Percentiles rank a stretch among this genome's conserved stretches.
phyloP scores from a whole-genome alignment of 2,797 vertebrate genomes.

The Poecile montanus region DNA sequence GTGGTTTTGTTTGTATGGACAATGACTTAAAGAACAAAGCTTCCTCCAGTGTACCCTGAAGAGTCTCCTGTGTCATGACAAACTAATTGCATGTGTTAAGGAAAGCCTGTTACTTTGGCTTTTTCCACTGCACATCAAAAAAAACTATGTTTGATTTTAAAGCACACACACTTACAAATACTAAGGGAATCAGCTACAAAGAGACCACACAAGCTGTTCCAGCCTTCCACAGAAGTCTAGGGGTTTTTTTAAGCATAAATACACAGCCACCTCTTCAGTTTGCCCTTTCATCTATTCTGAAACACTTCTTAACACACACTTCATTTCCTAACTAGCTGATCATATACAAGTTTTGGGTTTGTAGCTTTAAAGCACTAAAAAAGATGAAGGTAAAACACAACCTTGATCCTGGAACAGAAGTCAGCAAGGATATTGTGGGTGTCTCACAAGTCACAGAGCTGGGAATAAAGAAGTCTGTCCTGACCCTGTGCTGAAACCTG shows the following conservation, averaged over 20 bases:
- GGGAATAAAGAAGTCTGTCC: conserved; percentile 58
- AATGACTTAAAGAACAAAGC: not conserved
- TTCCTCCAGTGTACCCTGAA: not conserved
- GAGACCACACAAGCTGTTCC: conserved; percentile 61
- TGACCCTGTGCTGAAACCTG: conserved; percentile 77
- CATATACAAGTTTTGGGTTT: conserved; percentile 30
- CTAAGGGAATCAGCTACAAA: conserved; percentile 35
- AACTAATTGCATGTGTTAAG: not conserved
- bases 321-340: conserved; percentile 38
- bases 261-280: conserved; percentile 59
- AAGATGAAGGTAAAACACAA: conserved; percentile 54
- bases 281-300: conserved; percentile 53
- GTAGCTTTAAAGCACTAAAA: conserved; percentile 13
- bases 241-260: not conserved
- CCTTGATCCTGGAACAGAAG: conserved; percentile 52
- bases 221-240: conserved; percentile 41
- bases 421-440: conserved; percentile 31
- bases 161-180: conserved; percentile 42
- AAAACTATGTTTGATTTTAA: conserved; percentile 20
- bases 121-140: conserved; percentile 23
- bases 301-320: conserved; percentile 17
- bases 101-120: not conserved
- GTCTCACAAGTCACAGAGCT: conserved; percentile 56
- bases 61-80: not conserved
- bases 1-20: not conserved